These are phyloP conservation scores for Drosophila prolongata DNA, from an alignment of 2,888 invertebrate genomes.

Conservation along the genomic window DNA sequence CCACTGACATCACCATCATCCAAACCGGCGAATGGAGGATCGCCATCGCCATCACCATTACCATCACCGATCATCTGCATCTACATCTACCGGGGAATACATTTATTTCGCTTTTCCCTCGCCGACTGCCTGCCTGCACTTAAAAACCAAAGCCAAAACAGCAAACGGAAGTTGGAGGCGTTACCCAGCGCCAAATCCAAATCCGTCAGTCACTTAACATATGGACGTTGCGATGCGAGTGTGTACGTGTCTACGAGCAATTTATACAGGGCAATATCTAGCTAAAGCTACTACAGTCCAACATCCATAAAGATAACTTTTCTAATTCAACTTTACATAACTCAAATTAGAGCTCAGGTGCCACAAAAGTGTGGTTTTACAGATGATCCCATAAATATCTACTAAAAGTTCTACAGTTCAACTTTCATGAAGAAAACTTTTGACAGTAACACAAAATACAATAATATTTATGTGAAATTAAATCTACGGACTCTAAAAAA, in stretches of 20 bases:
- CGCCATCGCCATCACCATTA: background rate
- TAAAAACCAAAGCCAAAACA: constrained; percentile 55
- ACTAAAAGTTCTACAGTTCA: no score
- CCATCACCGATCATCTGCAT: constrained; percentile 27
- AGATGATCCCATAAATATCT: no score
- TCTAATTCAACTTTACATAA: background rate
- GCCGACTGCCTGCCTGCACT: constrained; percentile 37
- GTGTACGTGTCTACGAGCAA: constrained; percentile 42
- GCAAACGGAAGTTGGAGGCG: constrained; percentile 82
- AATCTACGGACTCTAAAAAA: no score
- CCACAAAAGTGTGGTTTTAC: no score
- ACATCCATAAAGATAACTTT: background rate
- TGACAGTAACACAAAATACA: no score
- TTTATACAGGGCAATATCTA: constrained; percentile 30
- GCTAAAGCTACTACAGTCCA: constrained; percentile 22
- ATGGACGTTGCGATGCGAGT: constrained; percentile 45
- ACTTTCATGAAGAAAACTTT: no score
- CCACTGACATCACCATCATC: constrained; percentile 42
- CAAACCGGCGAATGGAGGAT: constrained; percentile 6
- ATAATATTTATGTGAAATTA: no score
- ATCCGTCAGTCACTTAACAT: constrained; percentile 65
- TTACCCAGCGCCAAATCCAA: constrained; percentile 74
- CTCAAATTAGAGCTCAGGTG: background rate
- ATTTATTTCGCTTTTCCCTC: constrained; percentile 33
- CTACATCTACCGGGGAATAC: constrained; percentile 36